These are phyloP conservation scores for Drosophila peninsularis DNA, from an alignment of 2,888 invertebrate genomes.

Conservation along the genomic window DNA sequence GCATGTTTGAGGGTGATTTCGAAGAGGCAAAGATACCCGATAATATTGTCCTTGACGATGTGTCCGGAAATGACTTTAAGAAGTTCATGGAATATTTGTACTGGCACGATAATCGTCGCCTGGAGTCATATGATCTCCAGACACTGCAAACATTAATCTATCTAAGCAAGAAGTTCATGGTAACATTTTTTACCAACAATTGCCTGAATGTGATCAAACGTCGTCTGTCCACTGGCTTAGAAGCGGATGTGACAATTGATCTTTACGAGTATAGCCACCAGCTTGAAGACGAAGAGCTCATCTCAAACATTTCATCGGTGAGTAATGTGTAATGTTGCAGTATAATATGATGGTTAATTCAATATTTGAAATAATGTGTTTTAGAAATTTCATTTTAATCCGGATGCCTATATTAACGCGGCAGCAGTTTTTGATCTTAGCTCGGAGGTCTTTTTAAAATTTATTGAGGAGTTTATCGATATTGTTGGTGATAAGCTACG, in stretches of 20 bases:
- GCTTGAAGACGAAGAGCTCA: slow-evolving; percentile 39
- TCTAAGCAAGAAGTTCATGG: slow-evolving; percentile 57
- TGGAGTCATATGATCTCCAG: slow-evolving; percentile 35
- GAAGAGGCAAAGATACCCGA: slow-evolving; percentile 43
- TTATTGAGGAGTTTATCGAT: slow-evolving; percentile 25
- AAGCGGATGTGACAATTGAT: slow-evolving; percentile 39
- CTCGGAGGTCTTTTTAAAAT: slow-evolving; percentile 40
- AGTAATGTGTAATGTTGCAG: background rate
- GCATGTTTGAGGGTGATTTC: slow-evolving; percentile 60
- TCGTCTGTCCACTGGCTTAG: slow-evolving; percentile 19
- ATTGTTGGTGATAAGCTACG: slow-evolving; percentile 24
- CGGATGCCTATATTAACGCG: slow-evolving; percentile 14
- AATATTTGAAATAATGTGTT: background rate
- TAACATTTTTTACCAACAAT: slow-evolving; percentile 33
- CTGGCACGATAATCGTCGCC: slow-evolving; percentile 38
- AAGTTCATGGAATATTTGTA: slow-evolving; percentile 54
- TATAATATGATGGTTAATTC: background rate
- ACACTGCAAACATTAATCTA: slow-evolving; percentile 52
- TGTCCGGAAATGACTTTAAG: slow-evolving; percentile 44
- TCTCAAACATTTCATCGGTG: slow-evolving; percentile 30
- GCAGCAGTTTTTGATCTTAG: slow-evolving; percentile 44
- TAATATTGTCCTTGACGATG: slow-evolving; percentile 58
- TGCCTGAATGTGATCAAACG: slow-evolving; percentile 35
- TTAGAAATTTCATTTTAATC: slow-evolving; percentile 23
- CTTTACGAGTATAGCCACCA: slow-evolving; percentile 49